Evolutionary conservation across 1,140 invertebrate species (phyloP).

Genomic region (Bemisia tabaci): DNA sequence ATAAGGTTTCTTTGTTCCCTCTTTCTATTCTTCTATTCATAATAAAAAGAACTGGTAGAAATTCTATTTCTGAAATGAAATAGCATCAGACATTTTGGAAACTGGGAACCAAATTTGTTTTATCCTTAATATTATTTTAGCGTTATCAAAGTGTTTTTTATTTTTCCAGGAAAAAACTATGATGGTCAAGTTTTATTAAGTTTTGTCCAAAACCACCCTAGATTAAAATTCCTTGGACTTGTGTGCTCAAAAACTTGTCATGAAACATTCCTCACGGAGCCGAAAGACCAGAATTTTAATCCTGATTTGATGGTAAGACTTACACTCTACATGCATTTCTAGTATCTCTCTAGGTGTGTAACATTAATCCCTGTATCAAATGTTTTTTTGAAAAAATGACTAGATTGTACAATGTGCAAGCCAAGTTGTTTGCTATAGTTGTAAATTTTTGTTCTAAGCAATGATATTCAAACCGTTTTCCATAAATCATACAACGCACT

Average conservation of each 20-base stretch:
- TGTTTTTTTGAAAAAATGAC: constrained; percentile 48
- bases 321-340: not conserved
- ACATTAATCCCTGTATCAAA: constrained; percentile 46
- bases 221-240: constrained; percentile 45
- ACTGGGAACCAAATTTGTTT: too few relatives aligned
- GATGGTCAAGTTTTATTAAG: constrained; percentile 37
- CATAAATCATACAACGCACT: too few relatives aligned
- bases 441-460: too few relatives aligned
- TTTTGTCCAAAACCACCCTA: constrained; percentile 36
- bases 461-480: too few relatives aligned
- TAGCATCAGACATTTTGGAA: too few relatives aligned
- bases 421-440: constrained; percentile 62
- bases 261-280: constrained; percentile 40
- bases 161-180: constrained; percentile 37
- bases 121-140: too few relatives aligned
- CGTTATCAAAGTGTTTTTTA: constrained; percentile 12
- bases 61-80: too few relatives aligned
- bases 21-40: too few relatives aligned
- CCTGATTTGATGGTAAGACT: constrained; percentile 33
- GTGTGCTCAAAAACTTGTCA: constrained; percentile 45
- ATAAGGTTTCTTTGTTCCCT: too few relatives aligned
- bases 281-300: constrained; percentile 32
- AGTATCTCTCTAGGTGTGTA: constrained; percentile 39
- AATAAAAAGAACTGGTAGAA: too few relatives aligned
- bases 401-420: constrained; percentile 43